These are phyloP conservation scores for Polia nebulosa DNA, from an alignment of 2,888 invertebrate species.

Conservation along the genomic window DNA sequence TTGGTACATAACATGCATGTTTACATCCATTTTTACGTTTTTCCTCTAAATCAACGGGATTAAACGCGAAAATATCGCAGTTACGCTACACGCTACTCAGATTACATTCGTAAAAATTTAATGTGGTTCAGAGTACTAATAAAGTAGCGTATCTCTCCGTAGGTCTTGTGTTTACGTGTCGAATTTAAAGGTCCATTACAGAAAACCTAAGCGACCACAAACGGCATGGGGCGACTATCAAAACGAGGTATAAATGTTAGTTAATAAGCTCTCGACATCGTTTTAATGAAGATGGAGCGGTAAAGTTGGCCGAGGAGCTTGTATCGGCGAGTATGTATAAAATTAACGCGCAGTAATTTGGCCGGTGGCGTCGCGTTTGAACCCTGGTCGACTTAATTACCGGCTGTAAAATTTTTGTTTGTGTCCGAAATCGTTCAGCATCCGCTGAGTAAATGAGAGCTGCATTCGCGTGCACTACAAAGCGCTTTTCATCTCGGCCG, in stretches of 20 bases:
- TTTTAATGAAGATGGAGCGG: slow-evolving; percentile 74
- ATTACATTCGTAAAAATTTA: slow-evolving; percentile 71
- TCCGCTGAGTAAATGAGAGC: slow-evolving; percentile 73
- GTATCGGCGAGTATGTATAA: slow-evolving; percentile 67
- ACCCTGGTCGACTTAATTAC: slow-evolving; percentile 75
- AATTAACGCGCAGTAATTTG: slow-evolving; percentile 73
- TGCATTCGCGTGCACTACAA: slow-evolving; percentile 70
- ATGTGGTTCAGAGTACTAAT: slow-evolving; percentile 59
- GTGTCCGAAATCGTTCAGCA: slow-evolving; percentile 74
- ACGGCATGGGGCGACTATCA: slow-evolving; percentile 64
- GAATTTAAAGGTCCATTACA: slow-evolving; percentile 65
- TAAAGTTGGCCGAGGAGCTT: slow-evolving; percentile 63
- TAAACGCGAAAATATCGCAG: slow-evolving; percentile 68
- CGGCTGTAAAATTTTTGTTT: slow-evolving; percentile 79
- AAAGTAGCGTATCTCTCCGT: slow-evolving; percentile 52
- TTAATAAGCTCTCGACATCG: slow-evolving; percentile 70
- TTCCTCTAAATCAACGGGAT: slow-evolving; percentile 62
- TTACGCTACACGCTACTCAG: slow-evolving; percentile 54
- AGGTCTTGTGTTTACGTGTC: slow-evolving; percentile 58
- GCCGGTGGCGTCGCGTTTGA: slow-evolving; percentile 66
- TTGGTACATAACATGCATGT: slow-evolving; percentile 64
- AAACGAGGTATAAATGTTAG: slow-evolving; percentile 67
- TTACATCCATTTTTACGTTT: slow-evolving; percentile 57
- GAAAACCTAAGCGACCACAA: slow-evolving; percentile 65
- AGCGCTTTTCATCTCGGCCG: slow-evolving; percentile 71